Percentiles rank a stretch among this genome's conserved stretches.
phyloP scores from a whole-genome alignment of 2,888 invertebrate genomes.

The Sinhomidia bicolor region DNA sequence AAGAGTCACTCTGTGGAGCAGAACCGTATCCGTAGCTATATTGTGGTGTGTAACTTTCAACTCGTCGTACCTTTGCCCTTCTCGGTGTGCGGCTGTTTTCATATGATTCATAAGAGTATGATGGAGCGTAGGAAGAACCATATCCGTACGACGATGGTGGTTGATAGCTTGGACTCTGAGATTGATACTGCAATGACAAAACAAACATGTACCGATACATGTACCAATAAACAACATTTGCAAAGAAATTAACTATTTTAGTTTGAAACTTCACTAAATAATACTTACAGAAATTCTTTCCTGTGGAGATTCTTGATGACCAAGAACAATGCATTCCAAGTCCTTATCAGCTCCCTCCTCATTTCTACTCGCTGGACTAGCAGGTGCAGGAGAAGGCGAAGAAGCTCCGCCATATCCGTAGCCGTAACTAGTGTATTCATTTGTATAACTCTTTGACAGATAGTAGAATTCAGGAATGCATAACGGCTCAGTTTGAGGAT shows the following conservation, averaged over 20 bases:
- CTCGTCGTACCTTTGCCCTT: conserved; percentile 77
- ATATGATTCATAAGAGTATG: conserved; percentile 74
- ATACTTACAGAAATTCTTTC: conserved; percentile 77
- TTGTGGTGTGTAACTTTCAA: conserved; percentile 75
- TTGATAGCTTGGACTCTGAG: conserved; percentile 52
- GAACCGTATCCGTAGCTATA: conserved; percentile 77
- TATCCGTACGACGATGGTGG: conserved; percentile 75
- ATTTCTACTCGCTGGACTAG: conserved; percentile 52
- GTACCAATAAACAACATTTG: no score
- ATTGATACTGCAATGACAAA: conserved; percentile 69
- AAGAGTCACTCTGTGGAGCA: conserved; percentile 75
- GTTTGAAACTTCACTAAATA: background rate
- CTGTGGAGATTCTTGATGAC: conserved; percentile 77
- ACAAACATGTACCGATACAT: background rate
- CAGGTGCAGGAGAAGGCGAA: background rate
- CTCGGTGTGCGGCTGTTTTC: conserved; percentile 79
- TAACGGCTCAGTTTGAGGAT: conserved; percentile 78
- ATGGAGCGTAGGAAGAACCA: conserved; percentile 74
- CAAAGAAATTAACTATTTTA: no score
- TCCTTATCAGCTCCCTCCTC: conserved; percentile 78
- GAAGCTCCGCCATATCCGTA: conserved; percentile 69
- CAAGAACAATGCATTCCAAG: conserved; percentile 78
- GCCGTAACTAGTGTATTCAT: conserved; percentile 76
- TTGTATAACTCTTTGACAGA: conserved; percentile 77
- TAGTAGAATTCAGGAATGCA: conserved; percentile 79